Evolutionary conservation across 1,140 invertebrate genomes (phyloP), one percentile per base, ranked within the genome.

Genomic region (Temnothorax curvispinosus): DNA sequence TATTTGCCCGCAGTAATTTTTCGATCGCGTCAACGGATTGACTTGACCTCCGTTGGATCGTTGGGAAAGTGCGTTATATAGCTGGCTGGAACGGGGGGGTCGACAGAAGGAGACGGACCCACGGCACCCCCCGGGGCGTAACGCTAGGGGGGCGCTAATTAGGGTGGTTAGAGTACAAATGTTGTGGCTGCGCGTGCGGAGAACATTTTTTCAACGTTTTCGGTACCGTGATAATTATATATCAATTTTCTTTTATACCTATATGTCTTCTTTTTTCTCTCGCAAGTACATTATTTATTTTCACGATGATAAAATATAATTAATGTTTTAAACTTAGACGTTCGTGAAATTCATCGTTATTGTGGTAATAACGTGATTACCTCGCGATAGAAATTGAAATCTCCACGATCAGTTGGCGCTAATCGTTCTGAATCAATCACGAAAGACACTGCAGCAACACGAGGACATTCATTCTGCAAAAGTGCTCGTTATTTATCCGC

Each of bases 401-500:
- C 27, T 35, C 18, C 27, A 11, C 38, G 38, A 64, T 81, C 35
- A 52, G 1, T 35, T 56, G 8, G 4, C 38, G 6, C 65, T 74
- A 82, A 82, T 82, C 65, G 18, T 47, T 18, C 27, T 21, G 11
- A 44, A 82, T 84, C 54, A 74, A 84, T 84, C 80, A 50, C 54
- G 13, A 84, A 21, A 50, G 60, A 38, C 27, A 35, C 27, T 27
- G 27, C 18, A 21, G 38, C 78, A 58, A 74, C 67, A 4, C 13
- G 69, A n/a, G 41, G 5, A 62, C 54, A 74, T 84, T 60, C 7
- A 75, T 84, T 15, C n/a, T 21, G 77, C 58, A 88, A 88, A 88
- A 88, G 75, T n/a, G 62, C 41, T 72, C 74, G 35, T 64, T 88
- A 87, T 88, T 88, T 88, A 88, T 88, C 77, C 71, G 65, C 62